Base-by-base conservation (phyloP, 2,888 invertebrate genomes). In the Morpho helenor region DNA sequence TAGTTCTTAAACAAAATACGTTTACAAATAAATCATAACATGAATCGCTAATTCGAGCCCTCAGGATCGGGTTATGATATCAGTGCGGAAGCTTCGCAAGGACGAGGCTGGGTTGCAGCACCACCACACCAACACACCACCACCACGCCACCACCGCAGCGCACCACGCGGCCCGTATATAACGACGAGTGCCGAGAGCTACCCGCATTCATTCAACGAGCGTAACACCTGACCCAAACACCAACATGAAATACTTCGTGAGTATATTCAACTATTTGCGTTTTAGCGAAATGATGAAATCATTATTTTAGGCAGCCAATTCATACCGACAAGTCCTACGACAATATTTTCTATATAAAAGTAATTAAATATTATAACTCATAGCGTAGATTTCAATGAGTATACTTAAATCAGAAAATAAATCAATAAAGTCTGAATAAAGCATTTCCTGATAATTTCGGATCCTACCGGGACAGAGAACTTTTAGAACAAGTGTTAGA, bases 161-260 rank as follows among this genome's bases (percentile, higher is more conserved):
- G 16, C 16, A 5, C 31, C 31, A 31, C 31, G 31, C 22, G 42
- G 42, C 47, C 3, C 9, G n/a, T 60, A 60, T 60, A 60, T 57
- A 60, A 60, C 54, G 53, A 43, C 31, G 52, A 10, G 8, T 31
- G 31, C 42, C 16, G 39, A 39, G 10, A 31, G 42, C 16, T 50
- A 49, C 49, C 31, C 3, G 31, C 60, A 57, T 43, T 52, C 48
- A 52, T 48, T 52, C 48, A 48, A 44, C 56, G 5, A 31, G 31
- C 47, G 10, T 47, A 31, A n/a, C 31, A 7, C 42, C 51, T 40
- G 8, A 42, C 42, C 51, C 49, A 8, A 42, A 23, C 22, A 16
- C 22, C 64, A 70, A 71, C 66, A 84, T 84, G 84, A 82, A 80
- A 74, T 69, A 73, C 56, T 66, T 79, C 58, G 84, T 84, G 70